These are phyloP conservation scores for Graptemys geographica DNA, from an alignment of 2,797 vertebrate species.

Conservation along the genomic window DNA sequence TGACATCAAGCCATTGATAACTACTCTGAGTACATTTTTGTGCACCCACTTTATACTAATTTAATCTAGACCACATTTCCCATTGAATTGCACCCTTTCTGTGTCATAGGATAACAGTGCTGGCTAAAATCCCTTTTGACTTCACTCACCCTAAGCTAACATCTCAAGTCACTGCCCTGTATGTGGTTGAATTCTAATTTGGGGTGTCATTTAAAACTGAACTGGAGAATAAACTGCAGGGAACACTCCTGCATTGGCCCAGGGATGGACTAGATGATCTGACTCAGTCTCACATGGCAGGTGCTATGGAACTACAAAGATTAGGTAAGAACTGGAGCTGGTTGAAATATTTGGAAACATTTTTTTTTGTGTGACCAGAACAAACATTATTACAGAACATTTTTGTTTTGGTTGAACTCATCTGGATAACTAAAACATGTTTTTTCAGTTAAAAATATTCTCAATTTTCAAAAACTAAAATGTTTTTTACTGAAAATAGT, in stretches of 20 bases:
- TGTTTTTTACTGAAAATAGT: not conserved
- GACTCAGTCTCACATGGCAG: not conserved
- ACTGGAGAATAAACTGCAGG: not conserved
- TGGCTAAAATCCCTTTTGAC: not conserved
- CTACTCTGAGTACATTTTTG: too few species aligned
- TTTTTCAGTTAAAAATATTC: not conserved
- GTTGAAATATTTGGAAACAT: not conserved
- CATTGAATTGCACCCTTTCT: not conserved
- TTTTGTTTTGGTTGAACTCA: not conserved
- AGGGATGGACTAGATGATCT: not conserved
- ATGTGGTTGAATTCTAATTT: not conserved
- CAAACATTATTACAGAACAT: not conserved
- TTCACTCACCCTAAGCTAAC: not conserved
- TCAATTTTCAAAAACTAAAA: not conserved
- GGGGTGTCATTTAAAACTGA: not conserved
- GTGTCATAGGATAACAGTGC: not conserved
- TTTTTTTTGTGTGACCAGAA: not conserved
- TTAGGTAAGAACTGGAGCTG: not conserved
- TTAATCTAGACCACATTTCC: not conserved
- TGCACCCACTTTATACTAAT: not conserved
- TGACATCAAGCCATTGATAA: too few species aligned
- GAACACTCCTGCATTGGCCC: not conserved
- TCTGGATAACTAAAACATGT: not conserved
- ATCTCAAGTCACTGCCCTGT: not conserved
- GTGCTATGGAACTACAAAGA: not conserved